Evolutionary conservation across 1,140 invertebrate species (phyloP).

Genomic region (Plodia interpunctella): DNA sequence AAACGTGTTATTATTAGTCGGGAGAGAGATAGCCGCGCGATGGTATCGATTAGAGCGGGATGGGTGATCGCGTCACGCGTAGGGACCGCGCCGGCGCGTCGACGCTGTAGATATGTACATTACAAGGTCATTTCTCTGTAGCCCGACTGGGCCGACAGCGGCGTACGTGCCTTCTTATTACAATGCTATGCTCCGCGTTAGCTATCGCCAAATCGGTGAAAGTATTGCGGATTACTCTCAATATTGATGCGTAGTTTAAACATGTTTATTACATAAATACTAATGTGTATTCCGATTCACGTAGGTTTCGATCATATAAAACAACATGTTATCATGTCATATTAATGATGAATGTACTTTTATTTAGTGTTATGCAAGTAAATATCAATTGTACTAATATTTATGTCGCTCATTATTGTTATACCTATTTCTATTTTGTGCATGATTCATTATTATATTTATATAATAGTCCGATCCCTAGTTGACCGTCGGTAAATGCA

Average conservation of each 20-base stretch:
- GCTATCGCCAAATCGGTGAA: constrained; percentile 1
- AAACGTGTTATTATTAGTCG: constrained; percentile 59
- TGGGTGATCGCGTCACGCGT: constrained; percentile 33
- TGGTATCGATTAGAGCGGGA: constrained; percentile 57
- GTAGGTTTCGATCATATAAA: too few relatives aligned
- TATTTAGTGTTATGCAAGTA: too few relatives aligned
- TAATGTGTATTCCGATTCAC: too few relatives aligned
- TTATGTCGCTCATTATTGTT: too few relatives aligned
- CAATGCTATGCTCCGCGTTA: constrained; percentile 12
- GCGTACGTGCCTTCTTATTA: neutral
- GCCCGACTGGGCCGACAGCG: constrained; percentile 2
- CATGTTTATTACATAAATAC: too few relatives aligned
- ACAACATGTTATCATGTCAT: too few relatives aligned
- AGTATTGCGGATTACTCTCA: neutral
- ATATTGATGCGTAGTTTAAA: too few relatives aligned
- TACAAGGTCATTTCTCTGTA: constrained; percentile 62
- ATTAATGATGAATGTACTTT: too few relatives aligned
- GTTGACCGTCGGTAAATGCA: neutral
- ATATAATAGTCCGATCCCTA: neutral
- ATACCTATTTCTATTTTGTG: neutral
- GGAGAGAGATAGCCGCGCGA: constrained; percentile 34
- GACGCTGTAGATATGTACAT: constrained; percentile 51
- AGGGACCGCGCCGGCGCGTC: constrained; percentile 26
- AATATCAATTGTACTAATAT: too few relatives aligned
- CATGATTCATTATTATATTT: neutral